Percentiles rank a stretch among this genome's conserved stretches.
These are phyloP conservation scores for Sipha flava DNA, from an alignment of 1,140 invertebrate genomes.

Conservation along the genomic window DNA sequence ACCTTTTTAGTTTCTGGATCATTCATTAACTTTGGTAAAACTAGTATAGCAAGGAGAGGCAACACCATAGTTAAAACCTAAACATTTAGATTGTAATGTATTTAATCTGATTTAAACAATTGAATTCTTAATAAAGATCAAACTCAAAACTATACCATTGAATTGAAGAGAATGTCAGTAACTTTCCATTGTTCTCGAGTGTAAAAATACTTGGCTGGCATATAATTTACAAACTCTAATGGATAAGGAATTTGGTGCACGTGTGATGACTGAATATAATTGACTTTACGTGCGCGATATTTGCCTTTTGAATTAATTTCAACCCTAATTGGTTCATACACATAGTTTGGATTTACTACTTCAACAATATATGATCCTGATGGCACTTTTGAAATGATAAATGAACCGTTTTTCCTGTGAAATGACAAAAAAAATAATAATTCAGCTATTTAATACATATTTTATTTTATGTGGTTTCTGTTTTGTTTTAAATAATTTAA, in stretches of 20 bases:
- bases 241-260: conserved; percentile 85
- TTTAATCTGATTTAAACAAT: neutral
- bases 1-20: conserved; percentile 88
- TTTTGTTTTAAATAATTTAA: too few relatives aligned
- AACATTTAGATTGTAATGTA: conserved; percentile 33
- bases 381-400: conserved; percentile 78
- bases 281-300: conserved; percentile 87
- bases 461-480: too few relatives aligned
- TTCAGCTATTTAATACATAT: too few relatives aligned
- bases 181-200: conserved; percentile 86
- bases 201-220: conserved; percentile 85
- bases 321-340: conserved; percentile 85
- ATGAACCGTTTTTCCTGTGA: conserved; percentile 80
- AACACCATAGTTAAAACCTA: conserved; percentile 91
- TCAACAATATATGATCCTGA: conserved; percentile 94
- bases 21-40: conserved; percentile 93
- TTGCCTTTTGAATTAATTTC: conserved; percentile 96
- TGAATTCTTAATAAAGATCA: neutral
- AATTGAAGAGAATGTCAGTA: conserved; percentile 91
- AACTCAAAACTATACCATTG: conserved; percentile 62
- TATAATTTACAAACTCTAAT: conserved; percentile 72
- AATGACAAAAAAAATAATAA: conserved; percentile 12
- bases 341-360: conserved; percentile 78
- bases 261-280: conserved; percentile 84
- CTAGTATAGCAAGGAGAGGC: conserved; percentile 81